Base-by-base conservation (phyloP, 2,888 invertebrate species). In the Ctena decussata region DNA sequence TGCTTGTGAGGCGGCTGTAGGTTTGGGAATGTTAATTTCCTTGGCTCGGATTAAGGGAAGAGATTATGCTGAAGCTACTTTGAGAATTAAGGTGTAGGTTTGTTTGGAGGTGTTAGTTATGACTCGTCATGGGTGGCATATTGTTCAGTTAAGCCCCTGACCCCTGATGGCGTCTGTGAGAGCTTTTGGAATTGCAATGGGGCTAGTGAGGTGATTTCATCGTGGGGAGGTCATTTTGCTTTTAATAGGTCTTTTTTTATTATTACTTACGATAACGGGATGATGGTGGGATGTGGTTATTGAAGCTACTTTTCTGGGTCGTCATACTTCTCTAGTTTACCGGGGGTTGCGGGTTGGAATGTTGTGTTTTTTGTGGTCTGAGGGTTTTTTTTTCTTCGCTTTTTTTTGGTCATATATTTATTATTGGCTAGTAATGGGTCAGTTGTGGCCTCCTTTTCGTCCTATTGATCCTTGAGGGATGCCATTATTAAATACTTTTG, bases 401-500 rank as follows among this genome's bases (percentile, higher is more conserved):
- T 65, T 65, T 65, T 65, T 65, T 35, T 65, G 65, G 35, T 12
- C 11, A 21, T 65, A 65, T 65, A 11, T 65, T 3, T 65, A 65
- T 18, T 65, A 65, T 65, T 32, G 35, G 32, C 1, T 0, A 1
- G 35, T 65, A 11, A 35, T 65, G 65, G 65, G 65, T 18, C 32
- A 35, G 8, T 15, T 73, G 0, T 97, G 97, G 96, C 97, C 97
- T 0, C 97, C 97, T 0, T 97, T 97, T 96, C 92, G 86, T 0
- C 94, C 97, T 0, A 97, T 97, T 96, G 97, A 97, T 41, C 97
- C 97, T 0, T 97, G 97, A 85, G 96, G 97, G 96, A 97, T 97
- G 91, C 97, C 97, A 0, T 82, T 97, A 92, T 94, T 97, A 95
- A 98, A 98, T 96, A 97, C 97, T 15, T 96, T 97, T 95, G 97